These are phyloP conservation scores for Nansenia antarctica DNA, from an alignment of 2,113 vertebrate species.

Conservation along the genomic window DNA sequence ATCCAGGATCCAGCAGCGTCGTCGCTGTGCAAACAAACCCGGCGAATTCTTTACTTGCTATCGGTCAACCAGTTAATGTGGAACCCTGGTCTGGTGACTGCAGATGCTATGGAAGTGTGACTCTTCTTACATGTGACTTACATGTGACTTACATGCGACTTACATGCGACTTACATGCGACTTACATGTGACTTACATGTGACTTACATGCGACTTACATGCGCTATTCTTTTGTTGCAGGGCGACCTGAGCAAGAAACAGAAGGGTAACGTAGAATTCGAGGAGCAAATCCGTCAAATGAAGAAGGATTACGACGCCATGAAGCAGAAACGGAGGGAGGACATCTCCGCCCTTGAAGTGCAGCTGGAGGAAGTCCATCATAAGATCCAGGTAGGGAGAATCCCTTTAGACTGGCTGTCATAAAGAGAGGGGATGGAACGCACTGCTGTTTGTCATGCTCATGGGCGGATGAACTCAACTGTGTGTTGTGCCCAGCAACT, in stretches of 20 bases:
- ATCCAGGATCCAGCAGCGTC: no score
- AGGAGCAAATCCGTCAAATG: constrained; percentile 72
- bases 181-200: neutral
- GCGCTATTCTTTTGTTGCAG: constrained; percentile 56
- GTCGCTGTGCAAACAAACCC: no score
- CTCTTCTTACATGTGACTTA: neutral
- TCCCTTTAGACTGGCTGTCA: neutral
- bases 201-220: no score
- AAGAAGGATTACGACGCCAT: constrained; percentile 41
- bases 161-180: neutral
- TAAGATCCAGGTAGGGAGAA: constrained; percentile 74
- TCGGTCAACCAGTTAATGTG: no score
- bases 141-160: neutral
- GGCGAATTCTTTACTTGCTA: no score
- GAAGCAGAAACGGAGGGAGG: constrained; percentile 54
- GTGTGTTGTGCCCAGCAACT: neutral
- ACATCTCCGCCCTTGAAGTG: constrained; percentile 58
- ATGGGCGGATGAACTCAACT: no score
- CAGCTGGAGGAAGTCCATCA: constrained; percentile 62
- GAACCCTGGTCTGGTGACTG: no score
- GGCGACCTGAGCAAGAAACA: constrained; percentile 80
- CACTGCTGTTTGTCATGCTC: no score
- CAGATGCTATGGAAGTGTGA: no score
- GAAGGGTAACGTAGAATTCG: constrained; percentile 68
- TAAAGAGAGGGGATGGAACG: neutral